Conservation (phyloP, 2,113 vertebrate species). For the Nannospalax galili region DNA sequence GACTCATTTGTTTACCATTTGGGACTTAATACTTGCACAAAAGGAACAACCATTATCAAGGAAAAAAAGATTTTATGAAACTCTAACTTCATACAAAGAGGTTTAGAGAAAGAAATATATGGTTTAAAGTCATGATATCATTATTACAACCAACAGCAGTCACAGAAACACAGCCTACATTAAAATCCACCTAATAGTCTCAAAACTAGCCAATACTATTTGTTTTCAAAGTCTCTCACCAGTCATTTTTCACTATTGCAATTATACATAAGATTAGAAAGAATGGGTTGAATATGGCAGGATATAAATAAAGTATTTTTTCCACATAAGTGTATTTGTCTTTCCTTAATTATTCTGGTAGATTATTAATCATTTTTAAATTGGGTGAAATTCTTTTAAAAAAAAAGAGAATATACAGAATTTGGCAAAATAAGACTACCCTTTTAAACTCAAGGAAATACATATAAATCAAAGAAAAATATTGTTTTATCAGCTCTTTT, state of each 20-base stretch:
- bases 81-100: not conserved
- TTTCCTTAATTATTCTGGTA: not conserved
- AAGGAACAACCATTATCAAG: not conserved
- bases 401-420: not conserved
- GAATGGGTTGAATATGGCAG: not conserved
- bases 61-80: not conserved
- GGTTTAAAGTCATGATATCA: not conserved
- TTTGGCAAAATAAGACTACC: not conserved
- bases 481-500: constrained; percentile 49
- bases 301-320: not conserved
- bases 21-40: not conserved
- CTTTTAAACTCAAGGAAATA: not conserved
- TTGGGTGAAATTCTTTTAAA: not conserved
- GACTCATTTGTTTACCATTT: not conserved
- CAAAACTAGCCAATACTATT: not conserved
- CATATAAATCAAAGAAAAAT: not conserved
- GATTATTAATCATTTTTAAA: constrained; percentile 13
- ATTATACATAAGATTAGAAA: not conserved
- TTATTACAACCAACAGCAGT: not conserved
- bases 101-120: not conserved
- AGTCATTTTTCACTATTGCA: not conserved
- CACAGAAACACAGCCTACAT: not conserved
- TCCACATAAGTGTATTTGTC: not conserved
- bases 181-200: not conserved
- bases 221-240: not conserved